phyloP scores from a whole-genome alignment of 2,888 invertebrate genomes.

The Diaprepes abbreviatus region DNA sequence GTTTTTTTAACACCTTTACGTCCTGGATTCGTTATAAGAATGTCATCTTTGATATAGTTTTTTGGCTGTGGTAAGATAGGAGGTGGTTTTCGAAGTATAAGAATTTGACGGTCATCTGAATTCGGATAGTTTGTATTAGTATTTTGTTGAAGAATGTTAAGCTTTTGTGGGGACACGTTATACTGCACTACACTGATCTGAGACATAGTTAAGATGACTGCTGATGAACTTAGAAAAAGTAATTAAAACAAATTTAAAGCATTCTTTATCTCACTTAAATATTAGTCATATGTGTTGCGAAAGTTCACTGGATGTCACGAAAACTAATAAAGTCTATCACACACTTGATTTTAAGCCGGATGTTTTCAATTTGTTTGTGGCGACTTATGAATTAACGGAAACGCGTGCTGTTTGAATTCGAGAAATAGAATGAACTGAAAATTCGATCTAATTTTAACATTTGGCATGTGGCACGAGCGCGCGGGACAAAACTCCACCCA shows the following conservation, averaged over 20 bases:
- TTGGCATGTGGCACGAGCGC: constrained; percentile 67
- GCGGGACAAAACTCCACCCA: constrained; percentile 66
- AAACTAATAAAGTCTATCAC: constrained; percentile 22
- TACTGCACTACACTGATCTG: constrained; percentile 73
- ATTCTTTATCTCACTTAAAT: constrained; percentile 25
- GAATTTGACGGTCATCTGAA: constrained; percentile 69
- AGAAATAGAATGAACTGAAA: constrained; percentile 61
- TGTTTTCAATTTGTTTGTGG: constrained; percentile 56
- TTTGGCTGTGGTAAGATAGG: constrained; percentile 65
- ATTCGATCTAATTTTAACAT: constrained; percentile 61
- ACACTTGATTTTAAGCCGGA: constrained; percentile 44
- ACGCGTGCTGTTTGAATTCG: constrained; percentile 62
- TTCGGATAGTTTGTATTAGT: constrained; percentile 72
- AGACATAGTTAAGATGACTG: constrained; percentile 52
- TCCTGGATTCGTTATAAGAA: constrained; percentile 62
- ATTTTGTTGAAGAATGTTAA: constrained; percentile 76
- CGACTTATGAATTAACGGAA: constrained; percentile 18
- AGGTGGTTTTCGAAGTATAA: constrained; percentile 71
- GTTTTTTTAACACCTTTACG: constrained; percentile 65
- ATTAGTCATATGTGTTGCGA: constrained; percentile 10
- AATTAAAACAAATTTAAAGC: constrained; percentile 40
- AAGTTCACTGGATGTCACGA: background rate
- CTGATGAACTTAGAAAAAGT: background rate
- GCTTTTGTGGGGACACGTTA: constrained; percentile 71
- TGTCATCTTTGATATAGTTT: constrained; percentile 58